These are phyloP conservation scores for Manis javanica DNA, from an alignment of 2,797 vertebrate genomes.

Conservation along the genomic window DNA sequence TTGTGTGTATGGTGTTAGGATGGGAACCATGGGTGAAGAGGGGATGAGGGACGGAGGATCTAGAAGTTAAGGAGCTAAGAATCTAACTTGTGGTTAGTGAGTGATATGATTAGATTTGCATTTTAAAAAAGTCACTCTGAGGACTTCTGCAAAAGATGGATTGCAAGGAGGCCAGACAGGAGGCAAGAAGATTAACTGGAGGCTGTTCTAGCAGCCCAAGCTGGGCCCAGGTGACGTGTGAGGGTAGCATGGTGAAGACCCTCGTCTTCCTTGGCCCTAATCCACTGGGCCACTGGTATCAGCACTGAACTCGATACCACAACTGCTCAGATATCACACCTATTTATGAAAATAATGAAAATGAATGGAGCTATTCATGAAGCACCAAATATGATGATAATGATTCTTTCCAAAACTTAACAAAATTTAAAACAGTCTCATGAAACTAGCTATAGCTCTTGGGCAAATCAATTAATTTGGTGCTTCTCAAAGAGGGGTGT, in stretches of 20 bases:
- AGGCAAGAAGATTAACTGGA: not conserved
- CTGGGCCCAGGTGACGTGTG: fast-evolving
- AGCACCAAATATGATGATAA: not conserved
- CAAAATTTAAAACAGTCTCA: not conserved
- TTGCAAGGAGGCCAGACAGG: not conserved
- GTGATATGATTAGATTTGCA: not conserved
- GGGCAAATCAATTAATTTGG: not conserved
- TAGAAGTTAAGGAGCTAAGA: not conserved
- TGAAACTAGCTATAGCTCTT: not conserved
- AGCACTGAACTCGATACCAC: not conserved
- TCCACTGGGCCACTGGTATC: not conserved
- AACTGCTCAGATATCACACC: not conserved
- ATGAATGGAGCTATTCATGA: not conserved
- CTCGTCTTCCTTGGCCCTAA: not conserved
- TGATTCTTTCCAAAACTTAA: constrained; percentile 38
- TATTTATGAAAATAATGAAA: not conserved
- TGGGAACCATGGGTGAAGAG: too few relatives aligned
- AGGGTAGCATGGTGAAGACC: not conserved
- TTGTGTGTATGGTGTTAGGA: not conserved
- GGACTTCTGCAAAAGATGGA: not conserved
- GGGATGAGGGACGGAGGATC: not conserved
- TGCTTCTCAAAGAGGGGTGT: not conserved
- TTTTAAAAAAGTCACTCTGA: not conserved
- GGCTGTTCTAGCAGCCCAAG: not conserved
- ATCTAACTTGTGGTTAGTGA: not conserved